Evolutionary conservation across 2,113 vertebrate genomes (phyloP), one percentile per base, ranked within the genome.

Genomic region (Ceuthmochares aereus): DNA sequence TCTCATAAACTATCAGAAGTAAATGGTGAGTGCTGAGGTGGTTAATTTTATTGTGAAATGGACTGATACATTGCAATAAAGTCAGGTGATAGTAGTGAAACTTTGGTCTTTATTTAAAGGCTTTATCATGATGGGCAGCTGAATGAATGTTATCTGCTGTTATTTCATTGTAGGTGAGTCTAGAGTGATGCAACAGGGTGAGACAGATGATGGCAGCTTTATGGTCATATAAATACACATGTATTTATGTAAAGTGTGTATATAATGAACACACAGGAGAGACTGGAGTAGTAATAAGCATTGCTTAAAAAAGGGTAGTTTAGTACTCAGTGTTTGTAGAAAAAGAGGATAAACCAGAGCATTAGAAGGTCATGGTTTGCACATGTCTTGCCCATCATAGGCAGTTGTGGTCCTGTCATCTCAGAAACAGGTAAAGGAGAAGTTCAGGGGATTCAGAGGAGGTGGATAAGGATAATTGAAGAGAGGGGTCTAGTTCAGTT

Each of bases 161-260:
- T 40, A 12, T 40, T 40, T 40, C 40, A 9, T 12, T 32, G 37
- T 27, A 56, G 42, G 12, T 11, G 36, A 45, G 23, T 23, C 18
- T 42, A 43, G 22, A 54, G 26, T n/a, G 27, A 16, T 54, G 26
- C 11, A 43, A 47, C 18, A 49, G 21, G 47, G 5, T 4, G 17
- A 20, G 26, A 11, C 36, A 30, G 84, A 13, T 3, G 6, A 10
- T 51, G 26, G 6, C 36, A 58, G 23, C 23, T 13, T 17, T 22
- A 18, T 0, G 2, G 37, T 66, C 7, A 10, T 40, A 2, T 15
- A 9, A n/a, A 9, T 18, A 14, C 17, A 18, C 5, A 26, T 4
- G 2, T 25, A 9, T 70, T 64, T 42, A 10, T 52, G 22, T 36
- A 14, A 81, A 37, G 26, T 21, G 7, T 4, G 1, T 60, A 2